phyloP scores from a whole-genome alignment of 2,113 vertebrate species.

The Apaloderma vittatum region DNA sequence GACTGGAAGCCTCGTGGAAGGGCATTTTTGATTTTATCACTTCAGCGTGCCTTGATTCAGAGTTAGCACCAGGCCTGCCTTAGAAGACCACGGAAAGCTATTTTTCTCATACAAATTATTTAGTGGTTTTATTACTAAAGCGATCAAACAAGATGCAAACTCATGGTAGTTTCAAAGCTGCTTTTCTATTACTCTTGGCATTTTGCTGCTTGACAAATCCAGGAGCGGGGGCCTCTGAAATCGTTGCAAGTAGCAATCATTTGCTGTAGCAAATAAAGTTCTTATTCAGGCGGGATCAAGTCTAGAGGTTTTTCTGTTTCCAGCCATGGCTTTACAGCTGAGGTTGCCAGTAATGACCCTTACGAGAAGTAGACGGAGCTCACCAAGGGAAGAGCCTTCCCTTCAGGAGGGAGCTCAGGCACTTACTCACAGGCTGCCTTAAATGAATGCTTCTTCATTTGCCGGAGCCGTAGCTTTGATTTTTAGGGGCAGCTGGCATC shows the following conservation, averaged over 20 bases:
- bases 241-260: not conserved
- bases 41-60: not conserved
- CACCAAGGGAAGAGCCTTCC: not conserved
- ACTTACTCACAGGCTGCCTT: not conserved
- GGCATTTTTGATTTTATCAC: not conserved
- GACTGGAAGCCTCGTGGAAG: not conserved
- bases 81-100: not conserved
- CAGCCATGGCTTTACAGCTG: not conserved
- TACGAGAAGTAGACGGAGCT: not conserved
- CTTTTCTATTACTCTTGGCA: conserved; percentile 1
- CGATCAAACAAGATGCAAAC: not conserved
- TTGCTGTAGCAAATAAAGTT: not conserved
- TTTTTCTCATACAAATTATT: not conserved
- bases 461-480: not conserved
- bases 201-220: not conserved
- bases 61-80: not conserved
- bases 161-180: not conserved
- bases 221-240: not conserved
- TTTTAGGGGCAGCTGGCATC: not conserved
- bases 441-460: not conserved
- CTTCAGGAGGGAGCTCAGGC: not conserved
- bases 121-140: not conserved
- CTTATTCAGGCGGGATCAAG: not conserved
- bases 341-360: not conserved
- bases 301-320: not conserved